Conservation (phyloP, 2,113 vertebrate genomes). For the Odocoileus hemionus region DNA sequence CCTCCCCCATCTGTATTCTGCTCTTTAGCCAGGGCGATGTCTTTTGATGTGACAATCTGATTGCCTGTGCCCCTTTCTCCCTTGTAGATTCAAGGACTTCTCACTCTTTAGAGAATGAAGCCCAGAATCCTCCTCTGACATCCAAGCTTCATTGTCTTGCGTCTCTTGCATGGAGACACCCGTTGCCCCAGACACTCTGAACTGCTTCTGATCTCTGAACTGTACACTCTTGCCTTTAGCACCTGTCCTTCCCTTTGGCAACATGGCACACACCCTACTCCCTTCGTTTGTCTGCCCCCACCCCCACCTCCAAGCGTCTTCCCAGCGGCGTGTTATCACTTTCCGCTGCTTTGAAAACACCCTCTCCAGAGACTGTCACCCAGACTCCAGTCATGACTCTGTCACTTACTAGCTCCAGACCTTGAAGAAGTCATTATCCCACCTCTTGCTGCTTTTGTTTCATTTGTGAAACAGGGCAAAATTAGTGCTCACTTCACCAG, state of each 20-base stretch:
- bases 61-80: not conserved
- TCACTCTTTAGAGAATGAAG: not conserved
- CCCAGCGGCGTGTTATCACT: rapidly evolving
- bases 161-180: not conserved
- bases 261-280: too few relatives aligned
- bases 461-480: not conserved
- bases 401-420: not conserved
- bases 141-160: not conserved
- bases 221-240: not conserved
- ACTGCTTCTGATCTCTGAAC: not conserved
- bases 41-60: not conserved
- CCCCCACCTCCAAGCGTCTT: rapidly evolving
- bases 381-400: not conserved
- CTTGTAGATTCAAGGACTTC: not conserved
- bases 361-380: not conserved
- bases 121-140: not conserved
- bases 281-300: rapidly evolving
- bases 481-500: not conserved
- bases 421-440: not conserved
- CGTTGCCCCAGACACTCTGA: not conserved
- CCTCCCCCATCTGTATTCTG: not conserved
- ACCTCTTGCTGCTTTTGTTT: not conserved
- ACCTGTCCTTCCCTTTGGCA: not conserved
- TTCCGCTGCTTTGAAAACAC: not conserved
- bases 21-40: not conserved